phyloP scores from a whole-genome alignment of 2,888 invertebrate species.

The Elysia crispata region DNA sequence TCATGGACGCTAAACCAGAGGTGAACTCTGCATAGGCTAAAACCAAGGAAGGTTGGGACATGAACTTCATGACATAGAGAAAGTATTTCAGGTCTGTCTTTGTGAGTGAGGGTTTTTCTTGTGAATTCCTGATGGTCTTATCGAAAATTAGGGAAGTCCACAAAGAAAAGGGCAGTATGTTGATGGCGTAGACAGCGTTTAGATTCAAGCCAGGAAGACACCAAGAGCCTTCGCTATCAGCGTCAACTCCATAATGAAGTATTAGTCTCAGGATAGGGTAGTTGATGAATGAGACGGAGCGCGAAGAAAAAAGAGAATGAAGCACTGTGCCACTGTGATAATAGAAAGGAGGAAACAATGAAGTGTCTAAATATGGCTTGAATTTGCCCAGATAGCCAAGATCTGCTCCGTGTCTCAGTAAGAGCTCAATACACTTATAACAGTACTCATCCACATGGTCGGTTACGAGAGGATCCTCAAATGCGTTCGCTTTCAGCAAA shows the following conservation, averaged over 20 bases:
- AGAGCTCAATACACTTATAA: constrained; percentile 60
- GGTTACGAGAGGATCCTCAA: neutral
- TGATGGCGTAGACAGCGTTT: constrained; percentile 27
- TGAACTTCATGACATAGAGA: constrained; percentile 32
- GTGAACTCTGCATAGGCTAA: constrained; percentile 40
- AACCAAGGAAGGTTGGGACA: constrained; percentile 31
- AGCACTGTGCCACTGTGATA: constrained; percentile 37
- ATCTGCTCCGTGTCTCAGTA: constrained; percentile 64
- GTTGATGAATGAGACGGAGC: neutral
- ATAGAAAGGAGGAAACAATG: neutral
- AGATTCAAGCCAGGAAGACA: neutral
- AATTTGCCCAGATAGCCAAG: constrained; percentile 58
- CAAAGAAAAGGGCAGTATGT: constrained; percentile 43
- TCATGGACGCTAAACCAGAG: constrained; percentile 32
- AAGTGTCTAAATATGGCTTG: constrained; percentile 31
- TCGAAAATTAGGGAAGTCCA: neutral
- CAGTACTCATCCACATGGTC: constrained; percentile 46
- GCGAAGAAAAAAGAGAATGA: constrained; percentile 38
- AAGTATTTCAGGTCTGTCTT: constrained; percentile 36
- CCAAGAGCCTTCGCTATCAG: constrained; percentile 34
- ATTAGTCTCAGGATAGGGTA: constrained; percentile 20
- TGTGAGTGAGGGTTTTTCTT: neutral
- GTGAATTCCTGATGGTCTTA: neutral
- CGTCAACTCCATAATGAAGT: constrained; percentile 34
- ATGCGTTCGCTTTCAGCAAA: constrained; percentile 10